These are phyloP conservation scores for Bursaphelenchus mucronatus DNA, from an alignment of 1,140 invertebrate genomes.

Conservation along the genomic window DNA sequence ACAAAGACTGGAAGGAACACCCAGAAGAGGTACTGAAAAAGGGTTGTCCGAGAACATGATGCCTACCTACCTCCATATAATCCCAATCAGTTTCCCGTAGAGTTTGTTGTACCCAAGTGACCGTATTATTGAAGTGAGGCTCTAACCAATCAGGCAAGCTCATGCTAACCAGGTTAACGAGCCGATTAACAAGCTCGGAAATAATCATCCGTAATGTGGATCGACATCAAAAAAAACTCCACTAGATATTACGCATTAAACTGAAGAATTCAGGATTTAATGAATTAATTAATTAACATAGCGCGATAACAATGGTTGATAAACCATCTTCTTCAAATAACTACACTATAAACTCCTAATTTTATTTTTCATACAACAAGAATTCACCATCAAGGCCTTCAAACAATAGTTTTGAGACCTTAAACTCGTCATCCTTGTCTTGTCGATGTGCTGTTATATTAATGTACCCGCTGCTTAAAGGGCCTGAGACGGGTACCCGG, in stretches of 20 bases:
- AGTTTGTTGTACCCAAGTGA: too few relatives aligned
- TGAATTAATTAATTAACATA: not conserved
- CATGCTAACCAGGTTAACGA: too few relatives aligned
- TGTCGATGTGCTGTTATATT: conserved; percentile 43
- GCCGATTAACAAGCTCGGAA: not conserved
- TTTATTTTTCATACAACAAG: conserved; percentile 22
- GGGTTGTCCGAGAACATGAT: too few relatives aligned
- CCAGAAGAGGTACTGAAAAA: conserved; percentile 56
- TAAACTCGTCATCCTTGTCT: conserved; percentile 26
- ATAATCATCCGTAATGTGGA: too few relatives aligned
- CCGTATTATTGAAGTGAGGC: too few relatives aligned
- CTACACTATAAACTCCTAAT: too few relatives aligned
- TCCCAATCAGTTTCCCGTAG: too few relatives aligned
- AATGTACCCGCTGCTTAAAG: conserved; percentile 30
- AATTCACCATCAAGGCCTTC: conserved; percentile 24
- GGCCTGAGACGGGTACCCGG: conserved; percentile 46
- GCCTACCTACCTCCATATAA: too few relatives aligned
- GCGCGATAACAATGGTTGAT: too few relatives aligned
- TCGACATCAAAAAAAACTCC: not conserved
- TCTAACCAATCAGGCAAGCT: too few relatives aligned
- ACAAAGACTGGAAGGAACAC: conserved; percentile 57
- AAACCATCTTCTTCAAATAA: too few relatives aligned
- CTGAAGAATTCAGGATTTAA: too few relatives aligned
- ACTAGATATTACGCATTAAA: conserved; percentile 14
- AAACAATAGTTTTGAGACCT: conserved; percentile 27